Evolutionary conservation across 2,888 invertebrate species (phyloP), one percentile per base, ranked within the genome.

Genomic region (Pachycephus smyrnensis): DNA sequence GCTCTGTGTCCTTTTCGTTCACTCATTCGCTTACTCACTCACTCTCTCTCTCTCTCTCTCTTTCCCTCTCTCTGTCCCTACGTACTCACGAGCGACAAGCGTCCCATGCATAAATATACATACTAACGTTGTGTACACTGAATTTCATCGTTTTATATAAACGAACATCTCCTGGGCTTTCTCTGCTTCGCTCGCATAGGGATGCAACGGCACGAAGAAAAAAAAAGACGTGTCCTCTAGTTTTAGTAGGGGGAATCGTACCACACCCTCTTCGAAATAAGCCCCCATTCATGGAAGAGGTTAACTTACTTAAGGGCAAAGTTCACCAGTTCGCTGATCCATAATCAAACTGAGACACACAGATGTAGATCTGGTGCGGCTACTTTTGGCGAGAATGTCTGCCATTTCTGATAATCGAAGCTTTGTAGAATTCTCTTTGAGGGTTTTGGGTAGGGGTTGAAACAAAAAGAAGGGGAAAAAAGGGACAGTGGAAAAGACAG

Each of bases 41-140:
- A 3, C 35, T 55, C 55, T 55, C 55, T 55, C 23, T 37, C 37
- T 12, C 12, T 12, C 37, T 12, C 12, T 37, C 37, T 37, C 37
- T 3, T 11, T 37, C 37, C 0, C 55, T 40, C 40, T 15, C 3
- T 15, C 15, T 23, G n/a, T n/a, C n/a, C n/a, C 55, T 55, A 55
- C 23, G 55, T 55, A 55, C 55, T 75, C 79, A 76, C 76, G 81
- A 73, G 78, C 83, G 80, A 82, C 80, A 80, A 81, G 80, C 78
- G 73, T 76, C 79, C 79, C 80, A 84, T 84, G 82, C 84, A 86
- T 86, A 85, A 85, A 85, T 86, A 83, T 85, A 82, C 83, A 83
- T 84, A 79, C 80, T 83, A 84, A 86, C 82, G 81, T 81, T 81
- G 80, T 84, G 81, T 83, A 82, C 82, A 82, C 81, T 80, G 79